Evolutionary conservation across 92 coral and sea anemone species (phyloP), one percentile per base, ranked within the genome.

Genomic region (Paramuricea clavata): DNA sequence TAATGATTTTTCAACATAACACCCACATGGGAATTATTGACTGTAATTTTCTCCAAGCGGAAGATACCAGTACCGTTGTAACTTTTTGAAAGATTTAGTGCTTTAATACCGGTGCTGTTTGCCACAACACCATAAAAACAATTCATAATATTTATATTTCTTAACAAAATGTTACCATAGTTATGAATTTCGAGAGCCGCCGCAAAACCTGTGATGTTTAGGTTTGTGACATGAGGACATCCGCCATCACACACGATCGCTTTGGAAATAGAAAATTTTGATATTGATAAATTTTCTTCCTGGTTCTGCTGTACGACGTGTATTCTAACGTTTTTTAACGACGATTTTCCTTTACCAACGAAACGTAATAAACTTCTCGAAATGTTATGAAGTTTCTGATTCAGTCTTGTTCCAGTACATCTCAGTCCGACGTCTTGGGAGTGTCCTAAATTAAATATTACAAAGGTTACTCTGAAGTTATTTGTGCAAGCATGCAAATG

Each of bases 31-130:
- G 49, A 76, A 87, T 67, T 54, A 61, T 19, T 69, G 22, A 65
- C 88, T 28, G 69, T 76, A 69, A 12, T 72, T 64, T 68, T 44
- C 19, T 47, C 65, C 73, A 82, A 43, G 81, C 80, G 43, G 89
- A 89, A 78, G 86, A 61, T 34, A 36, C 68, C 61, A 44, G 27
- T 72, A 17, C 0, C n/a, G 12, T 54, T 54, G 62, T 9, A 10
- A 21, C 17, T 16, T 2, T 19, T 5, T 13, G 23, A 17, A 54
- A 19, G 5, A 6, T 54, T 39, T 39, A 39, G 44, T 39, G 44
- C 54, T 47, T 47, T 47, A 6, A 10, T 47, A 17, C 1, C 2
- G 2, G 7, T 15, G 19, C 1, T 47, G 1, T 47, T 47, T 47
- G 54, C 62, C 62, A 54, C 27, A 54, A 54, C 8, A 54, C 62